phyloP scores from a whole-genome alignment of 2,113 vertebrate genomes.

The Benitochromis conjunctus region DNA sequence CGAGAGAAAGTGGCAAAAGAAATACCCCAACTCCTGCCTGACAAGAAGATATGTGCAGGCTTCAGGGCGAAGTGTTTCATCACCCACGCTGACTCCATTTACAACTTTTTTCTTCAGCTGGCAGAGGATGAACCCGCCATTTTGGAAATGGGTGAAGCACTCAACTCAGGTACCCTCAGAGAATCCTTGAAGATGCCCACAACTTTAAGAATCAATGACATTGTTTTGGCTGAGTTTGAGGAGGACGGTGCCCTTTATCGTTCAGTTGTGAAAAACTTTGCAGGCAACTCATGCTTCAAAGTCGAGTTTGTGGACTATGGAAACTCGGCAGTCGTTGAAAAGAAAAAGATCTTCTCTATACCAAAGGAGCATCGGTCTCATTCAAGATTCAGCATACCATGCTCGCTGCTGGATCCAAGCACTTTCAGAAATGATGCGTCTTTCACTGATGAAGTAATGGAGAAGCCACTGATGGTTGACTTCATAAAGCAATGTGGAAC shows the following conservation, averaged over 20 bases:
- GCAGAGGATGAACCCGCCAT: constrained; percentile 74
- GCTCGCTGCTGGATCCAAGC: constrained; percentile 67
- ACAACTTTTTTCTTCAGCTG: constrained; percentile 81
- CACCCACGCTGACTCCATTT: constrained; percentile 65
- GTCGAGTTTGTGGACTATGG: constrained; percentile 90
- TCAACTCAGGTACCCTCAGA: constrained; percentile 61
- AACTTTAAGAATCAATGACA: constrained; percentile 50
- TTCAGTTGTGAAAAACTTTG: constrained; percentile 70
- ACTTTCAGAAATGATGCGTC: constrained; percentile 22
- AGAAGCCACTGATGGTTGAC: constrained; percentile 71
- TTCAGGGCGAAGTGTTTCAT: constrained; percentile 64
- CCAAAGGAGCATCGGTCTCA: constrained; percentile 64
- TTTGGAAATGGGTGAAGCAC: constrained; percentile 67
- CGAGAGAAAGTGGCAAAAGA: neutral
- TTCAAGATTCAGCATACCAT: constrained; percentile 75
- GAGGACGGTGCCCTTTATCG: constrained; percentile 76
- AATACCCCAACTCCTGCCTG: constrained; percentile 60
- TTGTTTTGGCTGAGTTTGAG: constrained; percentile 71
- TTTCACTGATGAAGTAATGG: constrained; percentile 64
- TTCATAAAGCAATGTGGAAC: constrained; percentile 70
- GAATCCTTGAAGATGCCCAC: constrained; percentile 1
- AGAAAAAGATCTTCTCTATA: constrained; percentile 70
- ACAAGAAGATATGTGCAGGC: constrained; percentile 58
- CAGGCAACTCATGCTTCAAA: constrained; percentile 39
- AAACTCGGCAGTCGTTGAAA: constrained; percentile 67